Conservation (phyloP, 2,113 vertebrate genomes). For the Ameiurus melas region DNA sequence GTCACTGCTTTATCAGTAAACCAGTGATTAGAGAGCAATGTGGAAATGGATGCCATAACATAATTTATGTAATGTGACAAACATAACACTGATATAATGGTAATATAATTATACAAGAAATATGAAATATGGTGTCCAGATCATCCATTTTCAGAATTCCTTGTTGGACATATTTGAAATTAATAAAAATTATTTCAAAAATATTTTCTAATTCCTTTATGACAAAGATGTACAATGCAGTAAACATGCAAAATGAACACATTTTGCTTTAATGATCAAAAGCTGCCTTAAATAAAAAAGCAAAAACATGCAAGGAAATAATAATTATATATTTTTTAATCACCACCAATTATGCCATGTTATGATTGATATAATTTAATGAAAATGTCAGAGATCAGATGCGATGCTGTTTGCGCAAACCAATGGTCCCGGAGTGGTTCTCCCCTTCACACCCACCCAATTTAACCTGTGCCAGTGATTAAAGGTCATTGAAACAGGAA, state of each 20-base stretch:
- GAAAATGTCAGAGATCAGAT: background rate
- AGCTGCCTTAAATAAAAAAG: background rate
- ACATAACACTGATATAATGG: background rate
- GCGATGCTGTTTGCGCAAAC: background rate
- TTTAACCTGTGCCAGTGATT: constrained; percentile 9
- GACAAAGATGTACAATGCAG: background rate
- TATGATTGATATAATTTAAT: background rate
- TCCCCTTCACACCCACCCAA: background rate
- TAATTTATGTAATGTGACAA: background rate
- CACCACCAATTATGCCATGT: background rate
- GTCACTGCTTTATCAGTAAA: background rate
- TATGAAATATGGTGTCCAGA: background rate
- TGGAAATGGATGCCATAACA: background rate
- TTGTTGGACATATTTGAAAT: background rate
- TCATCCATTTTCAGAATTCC: background rate
- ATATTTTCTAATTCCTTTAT: background rate
- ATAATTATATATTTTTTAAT: too few relatives aligned
- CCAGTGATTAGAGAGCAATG: background rate
- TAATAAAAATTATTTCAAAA: background rate
- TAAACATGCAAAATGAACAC: background rate
- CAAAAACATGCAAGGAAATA: too few relatives aligned
- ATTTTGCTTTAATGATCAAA: background rate
- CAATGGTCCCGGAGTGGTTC: background rate
- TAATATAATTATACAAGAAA: background rate
- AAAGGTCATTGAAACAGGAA: constrained; percentile 23